A percentile compares a stretch with the other conserved stretches of the same genome.
phyloP scores from a whole-genome alignment of 2,797 vertebrate genomes.

The Falco berigora region DNA sequence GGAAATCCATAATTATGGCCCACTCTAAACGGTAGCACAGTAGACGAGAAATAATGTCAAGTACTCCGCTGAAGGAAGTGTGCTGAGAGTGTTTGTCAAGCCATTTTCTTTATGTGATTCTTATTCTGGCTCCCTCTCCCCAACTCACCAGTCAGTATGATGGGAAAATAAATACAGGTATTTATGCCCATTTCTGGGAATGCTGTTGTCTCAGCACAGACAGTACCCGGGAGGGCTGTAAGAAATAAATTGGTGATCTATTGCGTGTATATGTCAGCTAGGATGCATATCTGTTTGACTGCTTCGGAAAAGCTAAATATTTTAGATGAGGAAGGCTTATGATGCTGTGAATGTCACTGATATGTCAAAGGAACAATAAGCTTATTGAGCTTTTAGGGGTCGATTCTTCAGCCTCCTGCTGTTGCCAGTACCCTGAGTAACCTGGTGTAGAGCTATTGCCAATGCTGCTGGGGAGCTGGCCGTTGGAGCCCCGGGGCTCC shows the following conservation, averaged over 20 bases:
- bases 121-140: slow-evolving; percentile 18
- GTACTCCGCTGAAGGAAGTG: background rate
- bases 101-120: slow-evolving; percentile 23
- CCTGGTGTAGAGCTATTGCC: background rate
- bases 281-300: background rate
- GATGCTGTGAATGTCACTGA: background rate
- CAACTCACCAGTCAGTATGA: slow-evolving; percentile 25
- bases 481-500: background rate
- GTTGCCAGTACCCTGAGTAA: background rate
- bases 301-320: slow-evolving; percentile 1
- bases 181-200: slow-evolving; percentile 5
- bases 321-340: background rate
- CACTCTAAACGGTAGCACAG: slow-evolving; percentile 29
- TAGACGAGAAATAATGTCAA: slow-evolving; percentile 5
- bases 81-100: slow-evolving; percentile 26
- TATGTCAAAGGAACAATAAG: background rate
- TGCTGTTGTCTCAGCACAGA: slow-evolving; percentile 23
- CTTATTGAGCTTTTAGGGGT: background rate
- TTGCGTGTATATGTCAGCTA: background rate
- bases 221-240: slow-evolving; percentile 11
- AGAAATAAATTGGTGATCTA: slow-evolving; percentile 8
- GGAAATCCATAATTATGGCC: slow-evolving; percentile 65
- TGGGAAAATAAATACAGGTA: slow-evolving; percentile 53
- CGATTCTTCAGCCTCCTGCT: background rate
- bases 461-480: background rate